phyloP scores from a whole-genome alignment of 64 coral and sea anemone species.

The Pachyseris speciosa region DNA sequence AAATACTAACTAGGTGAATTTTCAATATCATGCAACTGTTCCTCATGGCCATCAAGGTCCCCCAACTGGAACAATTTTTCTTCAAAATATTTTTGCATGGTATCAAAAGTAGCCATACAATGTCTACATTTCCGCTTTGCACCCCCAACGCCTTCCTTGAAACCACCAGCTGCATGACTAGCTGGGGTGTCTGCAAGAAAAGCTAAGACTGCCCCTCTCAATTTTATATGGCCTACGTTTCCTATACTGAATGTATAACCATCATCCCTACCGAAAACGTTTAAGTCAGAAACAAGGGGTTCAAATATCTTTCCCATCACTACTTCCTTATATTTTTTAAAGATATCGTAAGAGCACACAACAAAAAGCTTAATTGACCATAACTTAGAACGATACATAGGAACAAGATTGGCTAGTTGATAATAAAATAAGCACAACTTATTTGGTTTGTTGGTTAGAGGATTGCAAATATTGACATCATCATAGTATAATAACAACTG shows the following conservation, averaged over 20 bases:
- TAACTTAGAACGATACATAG: slow-evolving; percentile 49
- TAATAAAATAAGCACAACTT: slow-evolving; percentile 67
- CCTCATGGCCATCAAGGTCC: background rate
- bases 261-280: background rate
- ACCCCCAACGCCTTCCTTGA: slow-evolving; percentile 68
- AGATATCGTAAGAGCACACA: background rate
- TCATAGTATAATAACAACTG: slow-evolving; percentile 59
- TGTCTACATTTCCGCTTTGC: no score
- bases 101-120: slow-evolving; percentile 56
- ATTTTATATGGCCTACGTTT: background rate
- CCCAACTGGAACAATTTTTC: slow-evolving; percentile 30
- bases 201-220: no score
- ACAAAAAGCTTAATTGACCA: slow-evolving; percentile 45
- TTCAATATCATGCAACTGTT: slow-evolving; percentile 20
- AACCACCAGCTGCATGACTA: slow-evolving; percentile 30
- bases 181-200: slow-evolving; percentile 59
- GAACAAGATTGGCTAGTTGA: slow-evolving; percentile 39
- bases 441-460: slow-evolving; percentile 13
- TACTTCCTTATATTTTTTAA: slow-evolving; percentile 29
- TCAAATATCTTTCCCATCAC: slow-evolving; percentile 38
- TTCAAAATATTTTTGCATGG: slow-evolving; percentile 48
- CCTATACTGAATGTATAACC: background rate
- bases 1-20: slow-evolving; percentile 4
- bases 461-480: slow-evolving; percentile 54
- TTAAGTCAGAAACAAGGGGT: slow-evolving; percentile 45